A percentile compares a stretch with the other conserved stretches of the same genome.
phyloP scores from a whole-genome alignment of 2,797 vertebrate species.

The Somateria mollissima region DNA sequence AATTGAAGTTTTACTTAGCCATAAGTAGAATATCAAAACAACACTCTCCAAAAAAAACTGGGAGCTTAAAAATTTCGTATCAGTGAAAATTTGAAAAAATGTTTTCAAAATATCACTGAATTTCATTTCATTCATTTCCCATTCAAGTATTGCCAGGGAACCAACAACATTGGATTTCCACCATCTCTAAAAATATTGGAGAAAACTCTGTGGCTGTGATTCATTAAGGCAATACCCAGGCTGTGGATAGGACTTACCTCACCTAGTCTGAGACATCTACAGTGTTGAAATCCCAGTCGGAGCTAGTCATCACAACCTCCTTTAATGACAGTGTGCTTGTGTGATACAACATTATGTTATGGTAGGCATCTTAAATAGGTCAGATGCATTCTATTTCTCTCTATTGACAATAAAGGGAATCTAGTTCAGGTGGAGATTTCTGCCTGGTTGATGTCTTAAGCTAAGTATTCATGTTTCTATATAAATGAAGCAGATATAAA shows the following conservation, averaged over 20 bases:
- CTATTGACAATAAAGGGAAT: not conserved
- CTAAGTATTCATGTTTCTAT: not conserved
- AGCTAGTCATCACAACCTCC: conserved; percentile 41
- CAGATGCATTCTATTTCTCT: not conserved
- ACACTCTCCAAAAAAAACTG: not conserved
- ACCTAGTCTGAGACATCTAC: conserved; percentile 51
- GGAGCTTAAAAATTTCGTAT: not conserved
- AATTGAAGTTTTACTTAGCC: not conserved
- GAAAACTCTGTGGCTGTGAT: conserved; percentile 50
- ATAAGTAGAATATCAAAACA: not conserved
- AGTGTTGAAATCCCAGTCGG: conserved; percentile 58
- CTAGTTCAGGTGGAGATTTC: not conserved
- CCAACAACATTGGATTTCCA: conserved; percentile 15
- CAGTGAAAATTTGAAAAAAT: not conserved
- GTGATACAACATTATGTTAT: conserved; percentile 22
- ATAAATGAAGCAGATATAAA: not conserved
- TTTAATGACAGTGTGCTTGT: not conserved
- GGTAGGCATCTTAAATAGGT: conserved; percentile 31
- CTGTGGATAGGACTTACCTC: conserved; percentile 62
- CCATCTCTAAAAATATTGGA: conserved; percentile 50
- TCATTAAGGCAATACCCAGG: conserved; percentile 53
- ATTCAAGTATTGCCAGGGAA: conserved; percentile 50
- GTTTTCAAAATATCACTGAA: conserved; percentile 22
- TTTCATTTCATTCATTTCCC: conserved; percentile 46
- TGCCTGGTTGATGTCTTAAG: not conserved